Percentiles rank a stretch among this genome's conserved stretches.
phyloP scores from a whole-genome alignment of 2,113 vertebrate species.

The Sinocyclocheilus maitianheensis region DNA sequence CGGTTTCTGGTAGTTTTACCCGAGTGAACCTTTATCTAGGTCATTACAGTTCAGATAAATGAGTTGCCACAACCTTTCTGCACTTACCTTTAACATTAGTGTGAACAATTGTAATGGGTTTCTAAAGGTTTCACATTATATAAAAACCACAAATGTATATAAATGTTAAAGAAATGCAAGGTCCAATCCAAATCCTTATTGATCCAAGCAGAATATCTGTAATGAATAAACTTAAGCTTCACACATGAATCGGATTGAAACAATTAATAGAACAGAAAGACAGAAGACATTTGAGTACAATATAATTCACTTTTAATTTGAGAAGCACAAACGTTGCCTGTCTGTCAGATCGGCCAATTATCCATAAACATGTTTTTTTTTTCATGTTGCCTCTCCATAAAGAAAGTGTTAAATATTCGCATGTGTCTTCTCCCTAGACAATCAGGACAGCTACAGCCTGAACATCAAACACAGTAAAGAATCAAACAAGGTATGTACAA shows the following conservation, averaged over 20 bases:
- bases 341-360: conserved; percentile 52
- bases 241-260: background rate
- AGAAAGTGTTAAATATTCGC: conserved; percentile 64
- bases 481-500: conserved; percentile 69
- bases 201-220: background rate
- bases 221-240: background rate
- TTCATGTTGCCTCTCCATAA: conserved; percentile 56
- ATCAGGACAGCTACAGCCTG: conserved; percentile 63
- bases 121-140: background rate
- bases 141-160: background rate
- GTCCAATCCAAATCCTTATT: background rate
- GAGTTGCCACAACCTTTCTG: background rate
- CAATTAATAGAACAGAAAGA: background rate
- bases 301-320: conserved; percentile 63
- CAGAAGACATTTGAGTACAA: conserved; percentile 50
- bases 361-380: conserved; percentile 52
- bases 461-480: conserved; percentile 66
- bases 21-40: background rate
- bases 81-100: background rate
- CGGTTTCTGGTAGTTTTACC: too few species aligned
- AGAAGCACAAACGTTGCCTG: conserved; percentile 60
- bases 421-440: conserved; percentile 70
- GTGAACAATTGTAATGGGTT: background rate
- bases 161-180: background rate
- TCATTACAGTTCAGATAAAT: background rate